Evolutionary conservation across 2,797 vertebrate genomes (phyloP).

Genomic region (Aythya fuligula): DNA sequence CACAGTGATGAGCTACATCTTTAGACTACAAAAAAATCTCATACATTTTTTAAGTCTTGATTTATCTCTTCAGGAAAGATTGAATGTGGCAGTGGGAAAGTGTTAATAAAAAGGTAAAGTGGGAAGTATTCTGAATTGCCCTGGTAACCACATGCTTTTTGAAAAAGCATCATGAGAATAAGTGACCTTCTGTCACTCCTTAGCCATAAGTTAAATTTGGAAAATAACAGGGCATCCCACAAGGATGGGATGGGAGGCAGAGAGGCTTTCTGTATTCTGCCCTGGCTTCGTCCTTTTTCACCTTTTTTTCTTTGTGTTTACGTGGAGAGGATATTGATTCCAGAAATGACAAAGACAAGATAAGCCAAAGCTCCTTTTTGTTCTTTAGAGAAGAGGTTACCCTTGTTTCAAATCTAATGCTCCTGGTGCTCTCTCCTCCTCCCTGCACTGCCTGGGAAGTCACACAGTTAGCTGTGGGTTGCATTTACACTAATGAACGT

Average conservation of each 20-base stretch:
- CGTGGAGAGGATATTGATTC: background rate
- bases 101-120: background rate
- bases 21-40: background rate
- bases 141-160: background rate
- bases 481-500: constrained; percentile 60
- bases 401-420: background rate
- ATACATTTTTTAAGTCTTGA: background rate
- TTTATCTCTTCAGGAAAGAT: constrained; percentile 1
- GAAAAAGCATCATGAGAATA: background rate
- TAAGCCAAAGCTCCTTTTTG: background rate
- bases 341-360: background rate
- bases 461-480: constrained; percentile 30
- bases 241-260: background rate
- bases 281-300: background rate
- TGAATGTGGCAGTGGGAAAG: background rate
- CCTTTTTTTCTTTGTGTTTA: background rate
- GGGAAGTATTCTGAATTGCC: background rate
- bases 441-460: constrained; percentile 13
- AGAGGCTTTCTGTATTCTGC: constrained; percentile 11
- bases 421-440: background rate
- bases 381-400: background rate
- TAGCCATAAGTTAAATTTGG: background rate
- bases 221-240: constrained; percentile 9
- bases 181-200: background rate
- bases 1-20: background rate